Base-by-base conservation (phyloP, 2,113 vertebrate species). In the Odocoileus hemionus region DNA sequence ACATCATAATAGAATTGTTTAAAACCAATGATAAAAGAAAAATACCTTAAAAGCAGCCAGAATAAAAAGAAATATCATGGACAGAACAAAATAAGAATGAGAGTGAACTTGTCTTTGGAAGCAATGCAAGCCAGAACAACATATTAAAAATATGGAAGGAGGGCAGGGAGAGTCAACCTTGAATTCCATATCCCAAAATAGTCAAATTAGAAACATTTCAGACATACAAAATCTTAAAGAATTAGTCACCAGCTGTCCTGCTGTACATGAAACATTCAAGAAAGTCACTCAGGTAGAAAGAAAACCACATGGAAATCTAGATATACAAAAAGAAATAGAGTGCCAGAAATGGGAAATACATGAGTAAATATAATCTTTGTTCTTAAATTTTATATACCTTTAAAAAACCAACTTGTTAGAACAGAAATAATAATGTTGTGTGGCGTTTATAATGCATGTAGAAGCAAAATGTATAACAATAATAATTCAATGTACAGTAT, bases 191-290 rank as follows among this genome's bases (percentile, higher is more conserved):
- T 2, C 14, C 9, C 2, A 70, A 94, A 88, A 58, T 76, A 94
- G 45, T 39, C 54, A 43, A 97, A 55, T 25, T 60, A 88, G 84
- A 93, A 30, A 36, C 25, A 85, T 83, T 89, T 93, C 52, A 91
- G 64, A 92, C 45, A 70, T 10, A 80, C 4, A 86, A 74, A n/a
- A 61, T 11, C 58, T 90, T 10, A 83, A 90, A 80, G 74, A 61
- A 52, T 52, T 67, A 43, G 89, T 76, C 47, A 80, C 3, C 23
- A 23, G 36, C 28, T 86, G 45, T 88, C 11, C 74, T 36, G 17
- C 15, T 52, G 28, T 90, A 45, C 54, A 93, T 36, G 30, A 93
- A 94, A 92, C 79, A 97, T 84, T 89, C 74, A 96, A 90, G 47
- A 74, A 85, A 80, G 36, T 6, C 47, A 79, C 58, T 89, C 21